Percentiles rank a stretch among this genome's conserved stretches.
These are phyloP conservation scores for Leptobrachium ailaonicum DNA, from an alignment of 2,113 vertebrate genomes.

Conservation along the genomic window DNA sequence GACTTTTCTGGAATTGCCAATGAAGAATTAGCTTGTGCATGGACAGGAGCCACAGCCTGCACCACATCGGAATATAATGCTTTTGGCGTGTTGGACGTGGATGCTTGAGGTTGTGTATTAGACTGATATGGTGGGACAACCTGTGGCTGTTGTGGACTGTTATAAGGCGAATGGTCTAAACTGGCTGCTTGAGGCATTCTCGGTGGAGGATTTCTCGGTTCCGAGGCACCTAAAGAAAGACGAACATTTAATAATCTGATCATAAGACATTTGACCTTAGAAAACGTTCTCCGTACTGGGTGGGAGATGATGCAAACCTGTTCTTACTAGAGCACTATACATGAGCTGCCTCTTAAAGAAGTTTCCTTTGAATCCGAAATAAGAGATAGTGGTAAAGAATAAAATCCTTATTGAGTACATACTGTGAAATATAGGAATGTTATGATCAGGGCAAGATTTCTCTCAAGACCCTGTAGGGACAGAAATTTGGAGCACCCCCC, in stretches of 20 bases:
- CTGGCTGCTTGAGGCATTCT: neutral
- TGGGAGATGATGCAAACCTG: too few relatives aligned
- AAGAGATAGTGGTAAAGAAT: too few relatives aligned
- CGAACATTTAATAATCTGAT: neutral
- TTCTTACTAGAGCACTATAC: too few relatives aligned
- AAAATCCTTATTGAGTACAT: too few relatives aligned
- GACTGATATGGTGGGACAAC: neutral
- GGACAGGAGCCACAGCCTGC: neutral
- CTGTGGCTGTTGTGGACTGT: neutral
- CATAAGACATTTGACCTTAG: neutral
- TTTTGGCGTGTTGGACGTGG: neutral
- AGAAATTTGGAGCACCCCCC: too few relatives aligned
- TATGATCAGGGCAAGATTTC: too few relatives aligned
- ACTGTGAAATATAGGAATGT: too few relatives aligned
- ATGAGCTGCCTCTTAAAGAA: too few relatives aligned
- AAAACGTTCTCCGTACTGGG: neutral
- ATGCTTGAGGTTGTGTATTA: neutral
- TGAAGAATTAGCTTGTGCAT: neutral
- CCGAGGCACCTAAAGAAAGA: neutral
- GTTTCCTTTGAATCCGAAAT: too few relatives aligned
- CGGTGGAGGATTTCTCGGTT: neutral
- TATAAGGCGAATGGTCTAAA: neutral
- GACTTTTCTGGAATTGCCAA: too few relatives aligned
- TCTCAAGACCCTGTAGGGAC: too few relatives aligned
- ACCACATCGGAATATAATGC: neutral